Evolutionary conservation across 2,113 vertebrate genomes (phyloP).

Genomic region (Phylloscopus whistleri): DNA sequence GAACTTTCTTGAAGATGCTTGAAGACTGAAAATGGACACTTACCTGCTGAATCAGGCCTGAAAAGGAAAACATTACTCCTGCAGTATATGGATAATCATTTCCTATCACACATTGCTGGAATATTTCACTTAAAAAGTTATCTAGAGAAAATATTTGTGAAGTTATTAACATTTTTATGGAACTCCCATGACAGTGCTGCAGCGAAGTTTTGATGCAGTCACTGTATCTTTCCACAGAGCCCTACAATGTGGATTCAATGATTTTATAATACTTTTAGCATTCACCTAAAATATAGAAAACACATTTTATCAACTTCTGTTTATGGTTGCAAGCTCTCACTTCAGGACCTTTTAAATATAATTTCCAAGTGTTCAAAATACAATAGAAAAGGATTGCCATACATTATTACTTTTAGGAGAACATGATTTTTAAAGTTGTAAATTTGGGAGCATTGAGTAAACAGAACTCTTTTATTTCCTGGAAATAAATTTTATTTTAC

Average conservation of each 20-base stretch:
- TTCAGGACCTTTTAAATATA: neutral
- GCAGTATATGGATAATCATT: neutral
- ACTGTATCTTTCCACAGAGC: neutral
- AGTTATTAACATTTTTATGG: neutral
- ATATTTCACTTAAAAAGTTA: neutral
- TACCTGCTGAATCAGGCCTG: neutral
- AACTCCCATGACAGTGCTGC: neutral
- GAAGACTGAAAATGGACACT: neutral
- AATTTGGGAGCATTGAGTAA: neutral
- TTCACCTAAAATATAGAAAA: neutral
- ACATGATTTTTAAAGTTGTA: neutral
- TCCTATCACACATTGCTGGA: neutral
- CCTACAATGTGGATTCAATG: neutral
- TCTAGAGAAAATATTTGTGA: neutral
- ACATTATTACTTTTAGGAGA: neutral
- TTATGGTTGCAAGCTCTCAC: neutral
- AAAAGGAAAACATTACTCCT: neutral
- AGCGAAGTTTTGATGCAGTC: neutral
- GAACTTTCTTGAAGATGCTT: neutral
- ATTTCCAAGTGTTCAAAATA: neutral
- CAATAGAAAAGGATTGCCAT: neutral
- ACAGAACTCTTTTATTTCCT: neutral
- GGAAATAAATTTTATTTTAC: neutral
- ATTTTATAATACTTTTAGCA: neutral
- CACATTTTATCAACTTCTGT: neutral